Conservation (phyloP, 2,113 vertebrate genomes). For the Corapipo altera region DNA sequence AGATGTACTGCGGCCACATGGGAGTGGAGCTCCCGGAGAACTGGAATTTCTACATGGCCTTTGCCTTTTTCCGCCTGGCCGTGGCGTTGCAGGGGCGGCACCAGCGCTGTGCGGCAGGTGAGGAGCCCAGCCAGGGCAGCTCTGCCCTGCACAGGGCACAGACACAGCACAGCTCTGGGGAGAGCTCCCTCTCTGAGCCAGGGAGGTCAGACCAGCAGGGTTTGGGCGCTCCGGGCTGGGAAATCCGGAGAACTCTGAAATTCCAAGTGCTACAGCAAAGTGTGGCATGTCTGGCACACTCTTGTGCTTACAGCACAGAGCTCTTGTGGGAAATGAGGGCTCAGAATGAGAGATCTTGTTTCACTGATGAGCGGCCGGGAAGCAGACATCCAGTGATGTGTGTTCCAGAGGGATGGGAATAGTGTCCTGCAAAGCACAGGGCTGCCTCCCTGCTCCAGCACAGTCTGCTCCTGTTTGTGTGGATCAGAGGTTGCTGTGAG, state of each 20-base stretch:
- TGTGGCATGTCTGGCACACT: not conserved
- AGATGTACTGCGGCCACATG: conserved; percentile 69
- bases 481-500: not conserved
- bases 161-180: accelerated
- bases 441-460: not conserved
- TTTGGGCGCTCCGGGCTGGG: not conserved
- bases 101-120: conserved; percentile 70
- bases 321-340: not conserved
- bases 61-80: conserved; percentile 79
- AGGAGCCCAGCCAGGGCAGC: accelerated
- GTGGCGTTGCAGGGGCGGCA: conserved; percentile 72
- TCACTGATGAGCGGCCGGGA: not conserved
- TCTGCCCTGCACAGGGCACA: not conserved
- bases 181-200: accelerated
- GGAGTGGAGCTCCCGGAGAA: conserved; percentile 33
- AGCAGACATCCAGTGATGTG: not conserved
- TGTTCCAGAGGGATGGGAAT: not conserved
- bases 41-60: conserved; percentile 85
- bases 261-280: not conserved
- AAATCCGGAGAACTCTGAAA: not conserved
- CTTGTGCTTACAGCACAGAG: not conserved
- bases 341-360: not conserved
- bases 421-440: not conserved
- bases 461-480: not conserved
- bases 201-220: not conserved